Conservation (phyloP, 1,140 invertebrate genomes). For the Olivierus martensii region DNA sequence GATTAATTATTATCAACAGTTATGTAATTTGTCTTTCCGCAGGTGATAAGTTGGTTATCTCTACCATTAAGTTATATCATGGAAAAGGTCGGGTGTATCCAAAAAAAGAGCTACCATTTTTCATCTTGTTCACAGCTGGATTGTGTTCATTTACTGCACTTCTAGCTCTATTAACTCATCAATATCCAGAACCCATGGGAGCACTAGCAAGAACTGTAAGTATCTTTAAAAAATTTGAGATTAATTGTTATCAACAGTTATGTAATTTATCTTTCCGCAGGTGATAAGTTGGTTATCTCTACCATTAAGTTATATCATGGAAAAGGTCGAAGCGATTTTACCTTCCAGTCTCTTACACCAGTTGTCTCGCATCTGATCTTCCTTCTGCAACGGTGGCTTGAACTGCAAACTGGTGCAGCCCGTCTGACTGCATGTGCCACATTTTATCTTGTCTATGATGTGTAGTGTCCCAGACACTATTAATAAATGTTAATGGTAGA, state of each 20-base stretch:
- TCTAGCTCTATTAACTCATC: slow-evolving; percentile 78
- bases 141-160: slow-evolving; percentile 91
- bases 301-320: slow-evolving; percentile 66
- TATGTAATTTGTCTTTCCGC: background rate
- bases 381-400: too few relatives aligned
- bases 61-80: slow-evolving; percentile 67
- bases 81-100: slow-evolving; percentile 83
- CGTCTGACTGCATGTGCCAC: too few relatives aligned
- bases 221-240: slow-evolving; percentile 5
- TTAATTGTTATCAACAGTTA: slow-evolving; percentile 1
- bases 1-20: background rate
- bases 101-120: slow-evolving; percentile 89
- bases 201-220: slow-evolving; percentile 58
- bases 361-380: slow-evolving; percentile 57
- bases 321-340: slow-evolving; percentile 66
- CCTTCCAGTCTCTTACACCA: slow-evolving; percentile 70
- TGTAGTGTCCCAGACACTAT: too few relatives aligned
- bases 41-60: slow-evolving; percentile 64
- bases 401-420: too few relatives aligned
- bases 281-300: slow-evolving; percentile 65
- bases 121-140: slow-evolving; percentile 86
- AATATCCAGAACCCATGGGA: slow-evolving; percentile 88
- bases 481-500: too few relatives aligned
- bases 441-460: too few relatives aligned
- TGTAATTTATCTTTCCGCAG: slow-evolving; percentile 24